Conservation (phyloP, 2,113 vertebrate species). For the Corythornis madagascariensis region DNA sequence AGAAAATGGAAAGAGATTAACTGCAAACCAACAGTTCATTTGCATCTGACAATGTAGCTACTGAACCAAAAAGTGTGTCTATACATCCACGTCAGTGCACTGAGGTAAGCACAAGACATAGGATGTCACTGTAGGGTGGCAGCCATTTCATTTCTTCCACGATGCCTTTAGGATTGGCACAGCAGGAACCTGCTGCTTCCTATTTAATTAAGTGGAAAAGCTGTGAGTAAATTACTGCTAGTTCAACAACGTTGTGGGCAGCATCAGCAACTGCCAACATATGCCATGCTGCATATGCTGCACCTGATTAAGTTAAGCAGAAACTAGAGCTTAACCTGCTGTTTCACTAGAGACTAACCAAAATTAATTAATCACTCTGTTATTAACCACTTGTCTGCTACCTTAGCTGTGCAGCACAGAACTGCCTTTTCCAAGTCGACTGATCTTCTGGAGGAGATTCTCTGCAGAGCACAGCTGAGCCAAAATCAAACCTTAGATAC, state of each 20-base stretch:
- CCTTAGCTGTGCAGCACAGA: neutral
- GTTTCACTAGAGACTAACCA: conserved; percentile 39
- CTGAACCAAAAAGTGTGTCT: neutral
- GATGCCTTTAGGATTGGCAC: conserved; percentile 48
- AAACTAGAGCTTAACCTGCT: conserved; percentile 48
- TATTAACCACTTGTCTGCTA: conserved; percentile 47
- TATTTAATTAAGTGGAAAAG: conserved; percentile 74
- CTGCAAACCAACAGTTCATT: neutral
- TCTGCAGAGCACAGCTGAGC: neutral
- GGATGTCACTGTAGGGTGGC: conserved; percentile 14
- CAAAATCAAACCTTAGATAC: neutral
- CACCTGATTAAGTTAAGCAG: conserved; percentile 63
- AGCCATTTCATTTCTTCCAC: conserved; percentile 36
- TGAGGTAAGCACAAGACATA: conserved; percentile 2
- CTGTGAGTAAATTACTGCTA: conserved; percentile 57
- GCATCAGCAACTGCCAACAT: conserved; percentile 55
- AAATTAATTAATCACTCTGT: conserved; percentile 38
- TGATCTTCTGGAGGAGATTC: neutral
- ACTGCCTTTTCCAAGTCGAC: conserved; percentile 23
- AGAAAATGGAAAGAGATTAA: neutral
- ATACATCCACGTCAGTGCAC: neutral
- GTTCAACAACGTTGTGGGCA: conserved; percentile 47
- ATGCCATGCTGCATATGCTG: conserved; percentile 21
- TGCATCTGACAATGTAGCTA: neutral
- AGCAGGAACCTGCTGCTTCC: conserved; percentile 72